phyloP scores from a whole-genome alignment of 2,113 vertebrate species.

The Aleadryas rufinucha region DNA sequence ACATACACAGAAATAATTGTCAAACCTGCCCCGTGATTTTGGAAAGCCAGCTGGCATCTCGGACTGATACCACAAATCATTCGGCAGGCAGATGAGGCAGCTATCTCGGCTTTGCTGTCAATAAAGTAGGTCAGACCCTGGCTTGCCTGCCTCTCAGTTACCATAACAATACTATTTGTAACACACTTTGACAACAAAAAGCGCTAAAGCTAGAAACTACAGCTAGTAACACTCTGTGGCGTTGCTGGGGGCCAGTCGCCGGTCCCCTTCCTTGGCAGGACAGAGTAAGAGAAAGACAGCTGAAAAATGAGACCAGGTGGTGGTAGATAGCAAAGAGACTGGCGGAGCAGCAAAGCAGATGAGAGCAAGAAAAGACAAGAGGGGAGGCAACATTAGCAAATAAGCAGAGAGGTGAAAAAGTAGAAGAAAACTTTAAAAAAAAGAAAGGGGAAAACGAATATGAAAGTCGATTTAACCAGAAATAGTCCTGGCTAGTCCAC shows the following conservation, averaged over 20 bases:
- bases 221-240: neutral
- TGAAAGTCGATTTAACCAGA: neutral
- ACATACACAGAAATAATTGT: neutral
- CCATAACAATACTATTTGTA: neutral
- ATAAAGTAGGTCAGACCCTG: neutral
- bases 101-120: neutral
- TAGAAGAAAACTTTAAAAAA: neutral
- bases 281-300: neutral
- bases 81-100: neutral
- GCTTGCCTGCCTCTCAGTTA: neutral
- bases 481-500: neutral
- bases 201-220: neutral
- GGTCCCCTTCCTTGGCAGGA: neutral
- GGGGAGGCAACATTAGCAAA: neutral
- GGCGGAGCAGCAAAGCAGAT: neutral
- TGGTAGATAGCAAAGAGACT: neutral
- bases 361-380: neutral
- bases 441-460: neutral
- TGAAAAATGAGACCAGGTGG: neutral
- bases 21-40: neutral
- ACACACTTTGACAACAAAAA: neutral
- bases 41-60: neutral
- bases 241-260: rapidly evolving
- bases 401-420: neutral
- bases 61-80: neutral